Conservation (phyloP, 2,113 vertebrate species). For the Oncorhynchus gorbuscha region DNA sequence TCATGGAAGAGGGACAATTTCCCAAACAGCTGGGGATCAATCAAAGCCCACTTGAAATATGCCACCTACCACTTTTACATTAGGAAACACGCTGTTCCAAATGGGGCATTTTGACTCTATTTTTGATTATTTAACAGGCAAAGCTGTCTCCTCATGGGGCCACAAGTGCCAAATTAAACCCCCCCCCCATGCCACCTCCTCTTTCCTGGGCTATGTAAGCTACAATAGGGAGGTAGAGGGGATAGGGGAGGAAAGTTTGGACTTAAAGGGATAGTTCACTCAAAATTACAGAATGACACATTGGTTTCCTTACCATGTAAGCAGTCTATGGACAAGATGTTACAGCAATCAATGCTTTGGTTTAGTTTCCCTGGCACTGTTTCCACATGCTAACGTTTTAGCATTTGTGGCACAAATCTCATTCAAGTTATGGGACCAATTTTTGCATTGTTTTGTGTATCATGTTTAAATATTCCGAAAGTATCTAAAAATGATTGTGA, state of each 20-base stretch:
- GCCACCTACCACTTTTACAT: conserved; percentile 82
- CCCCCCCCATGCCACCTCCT: conserved; percentile 55
- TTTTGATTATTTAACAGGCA: conserved; percentile 78
- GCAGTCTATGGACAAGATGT: no score
- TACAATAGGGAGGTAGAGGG: conserved; percentile 48
- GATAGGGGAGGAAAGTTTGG: conserved; percentile 55
- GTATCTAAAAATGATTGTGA: no score
- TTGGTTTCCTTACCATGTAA: no score
- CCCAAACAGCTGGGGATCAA: conserved; percentile 80
- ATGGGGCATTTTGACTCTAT: conserved; percentile 76
- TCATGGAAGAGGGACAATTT: conserved; percentile 78
- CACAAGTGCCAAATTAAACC: conserved; percentile 74
- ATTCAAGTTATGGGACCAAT: no score
- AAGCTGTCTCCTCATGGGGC: conserved; percentile 72
- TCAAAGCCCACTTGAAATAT: conserved; percentile 76
- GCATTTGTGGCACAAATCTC: no score
- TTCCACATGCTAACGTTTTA: no score
- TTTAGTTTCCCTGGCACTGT: no score
- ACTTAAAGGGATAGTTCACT: conserved; percentile 29
- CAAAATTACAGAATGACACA: no score
- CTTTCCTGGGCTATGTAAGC: conserved; percentile 57
- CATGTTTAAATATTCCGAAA: no score
- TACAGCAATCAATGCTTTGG: no score
- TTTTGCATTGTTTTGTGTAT: no score
- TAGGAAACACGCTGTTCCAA: conserved; percentile 77